Evolutionary conservation across 2,797 vertebrate species (phyloP), one percentile per base, ranked within the genome.

Genomic region (Alca torda): DNA sequence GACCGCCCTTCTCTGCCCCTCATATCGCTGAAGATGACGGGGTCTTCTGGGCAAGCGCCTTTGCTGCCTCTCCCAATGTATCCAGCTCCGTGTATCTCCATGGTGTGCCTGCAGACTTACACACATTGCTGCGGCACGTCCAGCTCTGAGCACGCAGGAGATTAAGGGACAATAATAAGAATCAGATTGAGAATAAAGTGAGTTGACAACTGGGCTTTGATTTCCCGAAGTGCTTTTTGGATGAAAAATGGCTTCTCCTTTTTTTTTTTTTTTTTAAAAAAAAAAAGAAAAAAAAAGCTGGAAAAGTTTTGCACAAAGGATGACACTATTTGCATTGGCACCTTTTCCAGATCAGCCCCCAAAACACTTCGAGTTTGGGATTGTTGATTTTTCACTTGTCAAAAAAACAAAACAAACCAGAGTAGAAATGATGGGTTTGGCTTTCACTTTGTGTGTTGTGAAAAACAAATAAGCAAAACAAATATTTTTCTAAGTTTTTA

Each of bases 311-410:
- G 48, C 68, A 80, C 77, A 74, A 72, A 77, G 11, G 69, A 90
- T 85, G 86, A 90, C 50, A 41, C 39, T 91, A 33, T 95, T 95
- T 96, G 28, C 46, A 4, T 96, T 96, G 93, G 95, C 96, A 84
- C 73, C 69, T 96, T 93, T 91, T 96, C 93, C 84, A 85, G 64
- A 94, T 90, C 89, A 92, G 45, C 50, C 90, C 78, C 89, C 72
- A 70, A 53, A 95, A 68, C 33, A 35, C 57, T 94, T 83, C 54
- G 56, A 95, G 65, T 68, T 53, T 67, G 72, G 57, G 57, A 88
- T 6, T 91, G 84, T 88, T 28, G 1, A 75, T 95, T 94, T 94
- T 95, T 93, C 94, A 86, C 95, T 97, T 96, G 95, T 97, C 94
- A 95, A 46, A 94, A 86, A 90, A 87, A 8, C 73, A 92, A 97